Percentiles rank a stretch among this genome's conserved stretches.
These are phyloP conservation scores for Dicranocentrus wangi DNA, from an alignment of 2,888 invertebrate genomes.

Conservation along the genomic window DNA sequence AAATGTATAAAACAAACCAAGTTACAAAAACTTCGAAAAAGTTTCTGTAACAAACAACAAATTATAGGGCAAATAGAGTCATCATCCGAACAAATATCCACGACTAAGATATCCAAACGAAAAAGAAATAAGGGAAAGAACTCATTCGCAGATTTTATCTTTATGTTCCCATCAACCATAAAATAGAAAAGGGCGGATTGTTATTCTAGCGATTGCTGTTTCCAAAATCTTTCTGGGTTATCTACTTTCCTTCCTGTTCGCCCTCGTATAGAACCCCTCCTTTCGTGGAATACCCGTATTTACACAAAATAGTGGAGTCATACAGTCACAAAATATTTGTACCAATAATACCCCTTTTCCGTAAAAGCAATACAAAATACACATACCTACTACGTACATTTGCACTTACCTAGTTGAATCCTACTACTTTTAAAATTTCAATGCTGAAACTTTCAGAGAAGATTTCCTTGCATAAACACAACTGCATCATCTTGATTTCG, in stretches of 20 bases:
- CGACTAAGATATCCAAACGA: not conserved
- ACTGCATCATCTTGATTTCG: constrained; percentile 5
- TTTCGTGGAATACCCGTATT: too few species aligned
- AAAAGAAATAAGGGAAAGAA: not conserved
- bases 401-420: too few species aligned
- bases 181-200: constrained; percentile 57
- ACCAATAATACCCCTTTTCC: too few species aligned
- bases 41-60: constrained; percentile 51
- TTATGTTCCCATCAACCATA: constrained; percentile 61
- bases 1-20: constrained; percentile 27
- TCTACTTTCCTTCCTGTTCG: constrained; percentile 2
- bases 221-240: constrained; percentile 43
- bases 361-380: too few species aligned
- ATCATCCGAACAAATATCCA: constrained; percentile 33
- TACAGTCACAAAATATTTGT: too few species aligned
- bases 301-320: too few species aligned
- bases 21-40: constrained; percentile 24
- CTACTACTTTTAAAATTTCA: too few species aligned
- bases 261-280: not conserved
- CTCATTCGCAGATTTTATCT: constrained; percentile 64
- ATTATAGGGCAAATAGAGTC: constrained; percentile 47
- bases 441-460: too few species aligned
- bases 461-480: not conserved
- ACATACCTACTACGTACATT: too few species aligned
- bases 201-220: constrained; percentile 42